These are phyloP conservation scores for Caenorhabditis uteleia DNA, from an alignment of 2,888 invertebrate genomes.

Conservation along the genomic window DNA sequence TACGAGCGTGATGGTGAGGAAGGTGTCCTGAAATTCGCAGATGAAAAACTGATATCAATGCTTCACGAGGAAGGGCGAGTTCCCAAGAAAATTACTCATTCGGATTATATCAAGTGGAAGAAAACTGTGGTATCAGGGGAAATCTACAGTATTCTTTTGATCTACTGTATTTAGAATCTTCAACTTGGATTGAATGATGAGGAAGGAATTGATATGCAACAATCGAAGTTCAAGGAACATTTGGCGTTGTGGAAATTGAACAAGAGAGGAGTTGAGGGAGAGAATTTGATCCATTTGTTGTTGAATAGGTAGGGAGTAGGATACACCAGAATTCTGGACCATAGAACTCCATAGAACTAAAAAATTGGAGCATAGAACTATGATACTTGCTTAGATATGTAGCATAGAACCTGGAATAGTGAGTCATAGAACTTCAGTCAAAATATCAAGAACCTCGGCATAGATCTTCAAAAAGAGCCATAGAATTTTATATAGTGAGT, in stretches of 20 bases:
- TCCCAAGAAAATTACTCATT: constrained; percentile 80
- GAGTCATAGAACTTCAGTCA: too few relatives aligned
- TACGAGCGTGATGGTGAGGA: constrained; percentile 75
- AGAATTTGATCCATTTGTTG: constrained; percentile 89
- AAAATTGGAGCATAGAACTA: too few relatives aligned
- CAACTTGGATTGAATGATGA: constrained; percentile 78
- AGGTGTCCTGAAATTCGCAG: constrained; percentile 72
- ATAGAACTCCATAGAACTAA: too few relatives aligned
- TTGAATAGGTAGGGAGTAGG: constrained; percentile 88
- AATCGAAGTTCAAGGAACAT: constrained; percentile 77
- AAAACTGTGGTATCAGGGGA: constrained; percentile 55
- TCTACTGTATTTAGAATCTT: constrained; percentile 52
- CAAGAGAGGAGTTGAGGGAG: constrained; percentile 90
- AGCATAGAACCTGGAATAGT: too few relatives aligned
- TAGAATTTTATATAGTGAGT: too few relatives aligned
- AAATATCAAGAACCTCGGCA: too few relatives aligned
- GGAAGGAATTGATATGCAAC: constrained; percentile 80
- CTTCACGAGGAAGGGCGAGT: constrained; percentile 78
- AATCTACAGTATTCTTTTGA: background rate
- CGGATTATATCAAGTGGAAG: constrained; percentile 87
- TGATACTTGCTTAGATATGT: too few relatives aligned
- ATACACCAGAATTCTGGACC: too few relatives aligned
- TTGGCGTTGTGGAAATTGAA: constrained; percentile 97
- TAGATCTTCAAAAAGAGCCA: too few relatives aligned
- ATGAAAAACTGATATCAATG: constrained; percentile 64